Conservation (phyloP, 2,113 vertebrate genomes). For the Entelurus aequoreus region DNA sequence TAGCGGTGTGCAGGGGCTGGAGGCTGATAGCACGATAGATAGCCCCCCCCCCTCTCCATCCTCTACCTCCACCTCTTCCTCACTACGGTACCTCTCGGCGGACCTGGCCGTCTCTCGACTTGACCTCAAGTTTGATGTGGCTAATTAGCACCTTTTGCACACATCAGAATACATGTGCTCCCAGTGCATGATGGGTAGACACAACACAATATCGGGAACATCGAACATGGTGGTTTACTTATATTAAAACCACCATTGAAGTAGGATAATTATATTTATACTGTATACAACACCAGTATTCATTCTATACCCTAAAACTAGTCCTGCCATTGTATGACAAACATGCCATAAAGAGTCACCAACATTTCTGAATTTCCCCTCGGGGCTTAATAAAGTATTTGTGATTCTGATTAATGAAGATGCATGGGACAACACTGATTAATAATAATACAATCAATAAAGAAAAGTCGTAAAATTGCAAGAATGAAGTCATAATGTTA, state of each 20-base stretch:
- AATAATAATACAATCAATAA: neutral
- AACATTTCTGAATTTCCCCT: neutral
- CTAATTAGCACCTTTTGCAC: conserved; percentile 53
- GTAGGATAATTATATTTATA: too few species aligned
- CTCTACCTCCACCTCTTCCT: neutral
- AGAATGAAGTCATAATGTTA: too few species aligned
- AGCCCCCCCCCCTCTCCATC: conserved; percentile 16
- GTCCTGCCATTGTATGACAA: neutral
- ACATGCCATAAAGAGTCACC: neutral
- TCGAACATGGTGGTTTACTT: neutral
- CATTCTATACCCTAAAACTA: neutral
- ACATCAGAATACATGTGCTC: conserved; percentile 39
- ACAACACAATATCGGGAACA: conserved; percentile 2
- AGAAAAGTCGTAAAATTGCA: neutral
- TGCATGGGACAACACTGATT: too few species aligned
- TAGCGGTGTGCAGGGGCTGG: conserved; percentile 63
- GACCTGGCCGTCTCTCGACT: conserved; percentile 42
- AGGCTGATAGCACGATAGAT: conserved; percentile 65
- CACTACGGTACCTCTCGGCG: conserved; percentile 44
- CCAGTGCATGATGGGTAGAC: conserved; percentile 20
- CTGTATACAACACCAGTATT: too few species aligned
- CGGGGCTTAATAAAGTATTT: too few species aligned
- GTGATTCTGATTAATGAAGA: too few species aligned
- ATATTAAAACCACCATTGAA: neutral
- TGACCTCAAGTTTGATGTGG: conserved; percentile 44